Evolutionary conservation across 2,113 vertebrate genomes (phyloP), one percentile per base, ranked within the genome.

Genomic region (Beaufortia kweichowensis): DNA sequence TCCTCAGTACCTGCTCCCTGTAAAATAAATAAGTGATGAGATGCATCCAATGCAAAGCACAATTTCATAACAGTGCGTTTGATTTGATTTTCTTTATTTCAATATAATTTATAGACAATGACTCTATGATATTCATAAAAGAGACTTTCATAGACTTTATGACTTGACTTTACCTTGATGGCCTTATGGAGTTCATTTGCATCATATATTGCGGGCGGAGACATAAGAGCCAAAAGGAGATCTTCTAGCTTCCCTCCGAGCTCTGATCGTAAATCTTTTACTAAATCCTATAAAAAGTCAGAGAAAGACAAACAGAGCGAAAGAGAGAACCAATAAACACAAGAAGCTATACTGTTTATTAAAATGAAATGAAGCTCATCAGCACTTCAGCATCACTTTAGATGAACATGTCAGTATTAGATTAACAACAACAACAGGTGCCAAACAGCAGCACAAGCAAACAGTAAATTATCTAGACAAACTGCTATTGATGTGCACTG

Each of bases 1-100:
- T 98, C 96, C 71, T 96, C 77, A 31, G 97, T 99, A 66, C 97
- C 97, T 19, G 93, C 93, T 60, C 97, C 97, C 97, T 98, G 67
- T 57, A 57, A 12, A 14, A 39, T 12, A 8, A 17, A 0, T 11
- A 3, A 26, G 14, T 31, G 15, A 28, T 19, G 7, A 69, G 28
- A 69, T 71, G 15, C 29, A 33, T n/a, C 6, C 17, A 35, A 35
- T 35, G 28, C 19, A 24, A 50, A 21, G 11, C 29, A 7, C n/a
- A 56, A 35, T 69, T 29, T 35, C 12, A 29, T 14, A 41, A 43
- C 12, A 29, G 29, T 17, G 8, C 6, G 6, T 12, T 10, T 57
- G 10, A 12, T 57, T 33, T 39, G 21, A 5, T 6, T 19, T 61
- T 23, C 23, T 43, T 35, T 9, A 14, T 71, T 31, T 8, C 29